Percentiles rank a stretch among this genome's conserved stretches.
Conservation (phyloP, 2,797 vertebrate genomes). For the Ibycter americanus region DNA sequence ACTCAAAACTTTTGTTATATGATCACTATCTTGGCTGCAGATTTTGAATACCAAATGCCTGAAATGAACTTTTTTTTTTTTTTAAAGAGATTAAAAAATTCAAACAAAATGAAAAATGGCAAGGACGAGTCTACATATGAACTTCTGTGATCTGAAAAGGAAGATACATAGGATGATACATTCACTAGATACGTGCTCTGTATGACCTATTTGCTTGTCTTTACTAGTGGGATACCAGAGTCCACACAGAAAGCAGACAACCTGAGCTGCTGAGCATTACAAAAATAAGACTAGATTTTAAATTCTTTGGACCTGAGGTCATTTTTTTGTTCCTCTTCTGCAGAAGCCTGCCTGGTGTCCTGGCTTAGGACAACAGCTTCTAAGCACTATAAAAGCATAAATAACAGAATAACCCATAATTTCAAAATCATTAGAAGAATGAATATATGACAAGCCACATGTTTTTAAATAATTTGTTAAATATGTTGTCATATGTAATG, state of each 20-base stretch:
- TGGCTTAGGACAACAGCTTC: background rate
- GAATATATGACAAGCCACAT: background rate
- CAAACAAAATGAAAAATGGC: background rate
- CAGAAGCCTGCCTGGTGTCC: background rate
- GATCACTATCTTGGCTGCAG: background rate
- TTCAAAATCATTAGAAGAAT: background rate
- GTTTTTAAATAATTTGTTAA: background rate
- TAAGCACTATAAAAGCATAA: background rate
- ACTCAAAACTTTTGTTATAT: background rate
- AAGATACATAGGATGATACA: background rate
- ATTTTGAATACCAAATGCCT: background rate
- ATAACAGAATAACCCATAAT: background rate
- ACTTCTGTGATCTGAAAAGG: background rate
- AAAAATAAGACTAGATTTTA: background rate
- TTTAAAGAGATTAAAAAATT: background rate
- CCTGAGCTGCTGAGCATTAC: background rate
- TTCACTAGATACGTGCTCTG: fast-evolving
- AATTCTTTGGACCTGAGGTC: background rate
- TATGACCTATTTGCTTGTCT: background rate
- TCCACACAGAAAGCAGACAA: background rate
- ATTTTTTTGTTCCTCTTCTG: background rate
- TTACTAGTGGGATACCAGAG: background rate
- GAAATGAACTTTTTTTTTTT: background rate
- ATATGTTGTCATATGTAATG: background rate
- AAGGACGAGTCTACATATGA: background rate